These are phyloP conservation scores for Enteromius radiatus DNA, from an alignment of 2,797 vertebrate genomes.

Conservation along the genomic window DNA sequence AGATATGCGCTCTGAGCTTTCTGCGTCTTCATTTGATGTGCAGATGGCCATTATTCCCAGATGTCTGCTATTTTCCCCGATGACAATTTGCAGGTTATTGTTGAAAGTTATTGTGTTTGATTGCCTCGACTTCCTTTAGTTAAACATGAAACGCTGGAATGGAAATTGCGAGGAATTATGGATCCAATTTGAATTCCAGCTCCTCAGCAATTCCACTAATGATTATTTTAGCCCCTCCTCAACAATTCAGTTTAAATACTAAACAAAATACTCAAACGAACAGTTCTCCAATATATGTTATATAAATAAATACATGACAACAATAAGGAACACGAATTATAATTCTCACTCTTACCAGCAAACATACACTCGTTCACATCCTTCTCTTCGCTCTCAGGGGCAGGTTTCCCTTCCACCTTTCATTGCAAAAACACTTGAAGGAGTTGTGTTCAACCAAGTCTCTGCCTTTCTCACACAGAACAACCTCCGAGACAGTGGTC, in stretches of 20 bases:
- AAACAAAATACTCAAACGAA: not conserved
- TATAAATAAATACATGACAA: too few relatives aligned
- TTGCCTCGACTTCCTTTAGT: conserved; percentile 1
- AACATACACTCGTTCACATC: too few relatives aligned
- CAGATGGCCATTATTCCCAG: conserved; percentile 17
- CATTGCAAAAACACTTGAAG: too few relatives aligned
- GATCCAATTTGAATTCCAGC: not conserved
- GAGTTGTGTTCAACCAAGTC: too few relatives aligned
- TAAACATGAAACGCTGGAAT: not conserved
- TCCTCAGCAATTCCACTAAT: not conserved
- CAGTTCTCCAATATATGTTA: not conserved
- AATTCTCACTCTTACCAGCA: too few relatives aligned
- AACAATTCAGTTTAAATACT: not conserved
- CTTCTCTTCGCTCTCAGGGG: too few relatives aligned
- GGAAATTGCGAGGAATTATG: not conserved
- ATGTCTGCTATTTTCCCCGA: not conserved
- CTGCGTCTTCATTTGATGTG: conserved; percentile 1
- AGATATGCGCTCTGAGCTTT: not conserved
- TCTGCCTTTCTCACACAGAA: too few relatives aligned
- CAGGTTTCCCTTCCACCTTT: too few relatives aligned
- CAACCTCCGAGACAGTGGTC: too few relatives aligned
- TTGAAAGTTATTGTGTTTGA: conserved; percentile 19
- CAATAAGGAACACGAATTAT: too few relatives aligned
- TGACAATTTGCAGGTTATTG: conserved; percentile 17
- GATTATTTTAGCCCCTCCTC: not conserved